phyloP scores from a whole-genome alignment of 2,113 vertebrate genomes.

The Saccopteryx leptura region DNA sequence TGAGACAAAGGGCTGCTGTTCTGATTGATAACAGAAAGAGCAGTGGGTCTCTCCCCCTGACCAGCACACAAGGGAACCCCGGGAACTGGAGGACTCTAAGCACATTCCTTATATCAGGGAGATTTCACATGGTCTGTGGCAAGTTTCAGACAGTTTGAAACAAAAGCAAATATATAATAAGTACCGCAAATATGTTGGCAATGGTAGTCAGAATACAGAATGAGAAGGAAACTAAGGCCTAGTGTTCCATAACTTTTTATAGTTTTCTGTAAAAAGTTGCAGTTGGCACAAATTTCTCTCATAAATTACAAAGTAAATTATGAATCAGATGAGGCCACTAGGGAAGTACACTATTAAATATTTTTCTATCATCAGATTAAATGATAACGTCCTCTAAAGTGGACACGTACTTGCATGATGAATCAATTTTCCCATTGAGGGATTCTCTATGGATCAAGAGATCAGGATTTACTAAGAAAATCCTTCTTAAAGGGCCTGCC shows the following conservation, averaged over 20 bases:
- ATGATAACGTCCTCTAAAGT: slow-evolving; percentile 45
- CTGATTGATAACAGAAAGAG: not conserved
- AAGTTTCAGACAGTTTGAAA: not conserved
- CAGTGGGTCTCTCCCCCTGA: not conserved
- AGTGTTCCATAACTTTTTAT: not conserved
- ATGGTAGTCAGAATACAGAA: not conserved
- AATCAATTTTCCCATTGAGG: slow-evolving; percentile 10
- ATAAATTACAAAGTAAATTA: slow-evolving; percentile 23
- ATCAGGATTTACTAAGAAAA: slow-evolving; percentile 62
- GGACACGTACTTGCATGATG: not conserved
- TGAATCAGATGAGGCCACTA: not conserved
- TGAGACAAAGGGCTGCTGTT: slow-evolving; percentile 14
- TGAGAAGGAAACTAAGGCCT: not conserved
- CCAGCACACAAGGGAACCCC: not conserved
- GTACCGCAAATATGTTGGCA: not conserved
- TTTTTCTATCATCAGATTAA: slow-evolving; percentile 44
- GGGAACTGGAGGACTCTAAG: slow-evolving; percentile 9
- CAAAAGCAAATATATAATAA: slow-evolving; percentile 46
- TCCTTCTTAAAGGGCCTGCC: slow-evolving; percentile 3
- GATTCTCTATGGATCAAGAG: slow-evolving; percentile 55
- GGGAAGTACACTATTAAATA: not conserved
- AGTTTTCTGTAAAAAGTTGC: slow-evolving; percentile 59
- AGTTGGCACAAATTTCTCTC: not conserved
- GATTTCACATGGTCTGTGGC: not conserved
- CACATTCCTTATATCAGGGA: slow-evolving; percentile 49